Percentiles rank a stretch among this genome's conserved stretches.
Evolutionary conservation across 2,888 invertebrate species (phyloP).

Genomic region (Volucella inanis): DNA sequence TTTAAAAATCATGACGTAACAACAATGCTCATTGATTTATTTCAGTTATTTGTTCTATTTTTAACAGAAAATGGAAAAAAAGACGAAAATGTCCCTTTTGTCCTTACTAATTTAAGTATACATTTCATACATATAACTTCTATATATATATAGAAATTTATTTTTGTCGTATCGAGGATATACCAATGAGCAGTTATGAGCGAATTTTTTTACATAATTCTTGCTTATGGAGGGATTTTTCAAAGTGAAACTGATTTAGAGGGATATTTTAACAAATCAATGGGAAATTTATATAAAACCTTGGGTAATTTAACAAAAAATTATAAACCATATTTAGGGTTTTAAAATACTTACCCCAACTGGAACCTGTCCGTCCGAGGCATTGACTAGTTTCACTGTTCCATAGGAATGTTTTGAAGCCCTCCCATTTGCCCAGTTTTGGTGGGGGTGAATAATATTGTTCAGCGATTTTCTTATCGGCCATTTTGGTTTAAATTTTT

Average conservation of each 20-base stretch:
- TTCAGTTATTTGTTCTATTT: constrained; percentile 61
- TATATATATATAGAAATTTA: not conserved
- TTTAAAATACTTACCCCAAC: constrained; percentile 93
- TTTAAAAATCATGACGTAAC: constrained; percentile 69
- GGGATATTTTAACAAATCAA: constrained; percentile 23
- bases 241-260: constrained; percentile 19
- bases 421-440: constrained; percentile 92
- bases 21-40: constrained; percentile 74
- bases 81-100: constrained; percentile 24
- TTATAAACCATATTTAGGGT: not conserved
- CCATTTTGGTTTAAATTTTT: constrained; percentile 84
- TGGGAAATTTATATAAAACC: constrained; percentile 22
- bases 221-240: constrained; percentile 16
- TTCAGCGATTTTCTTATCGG: constrained; percentile 90
- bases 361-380: constrained; percentile 94
- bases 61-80: constrained; percentile 18
- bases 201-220: constrained; percentile 47
- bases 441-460: constrained; percentile 92
- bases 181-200: not conserved
- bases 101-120: constrained; percentile 9
- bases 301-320: constrained; percentile 17
- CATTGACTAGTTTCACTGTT: constrained; percentile 96
- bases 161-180: not conserved
- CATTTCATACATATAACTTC: not conserved
- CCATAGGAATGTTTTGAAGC: constrained; percentile 93